Evolutionary conservation across 1,140 invertebrate species (phyloP), one percentile per base, ranked within the genome.

Genomic region (Amyelois transitella): DNA sequence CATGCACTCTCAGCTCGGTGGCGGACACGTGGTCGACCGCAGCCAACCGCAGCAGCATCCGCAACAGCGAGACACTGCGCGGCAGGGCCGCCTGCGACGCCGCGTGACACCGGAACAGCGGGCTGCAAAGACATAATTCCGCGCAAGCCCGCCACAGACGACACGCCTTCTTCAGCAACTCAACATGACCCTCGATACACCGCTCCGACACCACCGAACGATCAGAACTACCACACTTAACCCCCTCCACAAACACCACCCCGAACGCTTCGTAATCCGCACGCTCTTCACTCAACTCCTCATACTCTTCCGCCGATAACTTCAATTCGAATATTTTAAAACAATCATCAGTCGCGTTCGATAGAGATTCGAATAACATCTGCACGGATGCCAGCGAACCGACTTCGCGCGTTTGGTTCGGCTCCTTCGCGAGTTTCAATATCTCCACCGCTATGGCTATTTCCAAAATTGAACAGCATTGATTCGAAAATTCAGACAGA

Each of bases 361-460:
- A 64, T 1, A 92, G 70, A 2, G 82, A 89, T 19, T 89, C 77
- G n/a, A 92, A 85, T 1, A 92, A 62, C 68, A 89, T 89, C 49
- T 76, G 84, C 0, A 91, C 72, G 0, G 91, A 91, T 1, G 83
- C 72, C 51, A 87, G 62, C 1, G 77, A 71, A 43, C 75, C 69
- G 51, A 88, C 75, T 17, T 88, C 86, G 18, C 84, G 63, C 7
- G 60, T 77, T 0, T 72, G 60, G 56, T 69, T 82, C 18, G 51
- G 58, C 19, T 89, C 87, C 43, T 77, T 82, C 48, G 75, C 75
- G 7, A 82, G 58, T 51, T 87, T 89, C 63, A 89, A 90, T 49
- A 92, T 90, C 63, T 92, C 91, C 48, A 92, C 90, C 2, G 91
- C 88, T 0, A 92, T 91, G 0, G 89, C 82, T 43, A 92, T 90